phyloP scores from a whole-genome alignment of 2,113 vertebrate genomes.

The Smithornis capensis region DNA sequence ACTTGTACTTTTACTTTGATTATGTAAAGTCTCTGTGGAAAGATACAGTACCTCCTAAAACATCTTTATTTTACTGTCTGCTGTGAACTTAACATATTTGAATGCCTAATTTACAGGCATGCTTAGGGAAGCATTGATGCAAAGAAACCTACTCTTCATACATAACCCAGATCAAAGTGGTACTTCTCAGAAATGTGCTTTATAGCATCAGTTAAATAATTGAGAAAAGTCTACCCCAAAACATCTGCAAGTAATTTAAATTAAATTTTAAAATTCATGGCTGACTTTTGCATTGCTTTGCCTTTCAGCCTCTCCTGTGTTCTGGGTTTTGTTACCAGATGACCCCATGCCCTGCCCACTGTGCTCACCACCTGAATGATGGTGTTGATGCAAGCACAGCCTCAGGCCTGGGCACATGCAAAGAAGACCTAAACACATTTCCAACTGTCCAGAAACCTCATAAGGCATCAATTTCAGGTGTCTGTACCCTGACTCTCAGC shows the following conservation, averaged over 20 bases:
- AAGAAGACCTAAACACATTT: not conserved
- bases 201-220: not conserved
- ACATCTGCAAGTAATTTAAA: constrained; percentile 38
- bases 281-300: not conserved
- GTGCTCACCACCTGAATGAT: accelerated
- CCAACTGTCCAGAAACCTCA: not conserved
- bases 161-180: not conserved
- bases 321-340: not conserved
- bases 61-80: constrained; percentile 35
- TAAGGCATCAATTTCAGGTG: not conserved
- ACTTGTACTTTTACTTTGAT: constrained; percentile 22
- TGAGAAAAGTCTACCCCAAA: not conserved
- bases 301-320: not conserved
- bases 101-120: constrained; percentile 7
- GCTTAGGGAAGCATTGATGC: not conserved
- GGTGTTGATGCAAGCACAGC: not conserved
- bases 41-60: not conserved
- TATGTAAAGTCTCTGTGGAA: not conserved
- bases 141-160: not conserved
- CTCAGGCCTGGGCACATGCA: not conserved
- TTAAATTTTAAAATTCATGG: constrained; percentile 3
- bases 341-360: not conserved
- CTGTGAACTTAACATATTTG: constrained; percentile 1
- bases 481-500: not conserved
- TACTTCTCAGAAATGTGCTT: not conserved